phyloP scores from a whole-genome alignment of 2,797 vertebrate genomes.

The Pseudotriccus pelzelni region DNA sequence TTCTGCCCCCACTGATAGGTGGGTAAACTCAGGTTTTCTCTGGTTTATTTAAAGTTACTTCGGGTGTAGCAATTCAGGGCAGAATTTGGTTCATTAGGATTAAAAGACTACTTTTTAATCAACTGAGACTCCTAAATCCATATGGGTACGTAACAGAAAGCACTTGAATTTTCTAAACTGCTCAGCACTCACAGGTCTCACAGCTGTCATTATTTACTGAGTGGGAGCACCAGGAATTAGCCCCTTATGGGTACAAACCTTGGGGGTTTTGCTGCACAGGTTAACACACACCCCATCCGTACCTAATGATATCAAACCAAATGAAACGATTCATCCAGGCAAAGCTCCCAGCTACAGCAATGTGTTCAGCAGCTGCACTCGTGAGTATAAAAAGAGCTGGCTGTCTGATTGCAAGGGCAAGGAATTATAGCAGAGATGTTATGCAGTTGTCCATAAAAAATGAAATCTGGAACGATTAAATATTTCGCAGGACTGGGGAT shows the following conservation, averaged over 20 bases:
- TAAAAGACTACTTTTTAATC: background rate
- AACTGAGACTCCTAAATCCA: background rate
- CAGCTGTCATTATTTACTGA: background rate
- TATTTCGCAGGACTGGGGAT: background rate
- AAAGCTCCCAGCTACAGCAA: background rate
- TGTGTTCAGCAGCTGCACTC: slow-evolving; percentile 34
- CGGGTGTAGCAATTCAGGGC: background rate
- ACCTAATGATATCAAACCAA: slow-evolving; percentile 5
- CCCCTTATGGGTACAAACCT: background rate
- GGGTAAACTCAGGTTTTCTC: background rate
- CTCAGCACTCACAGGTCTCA: background rate
- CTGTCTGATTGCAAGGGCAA: background rate
- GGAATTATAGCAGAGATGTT: background rate
- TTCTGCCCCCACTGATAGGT: background rate
- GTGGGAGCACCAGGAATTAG: background rate
- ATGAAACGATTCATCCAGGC: slow-evolving; percentile 5
- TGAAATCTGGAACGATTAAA: background rate
- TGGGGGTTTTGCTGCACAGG: slow-evolving; percentile 16
- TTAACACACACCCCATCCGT: background rate
- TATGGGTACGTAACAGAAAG: background rate
- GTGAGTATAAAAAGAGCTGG: background rate
- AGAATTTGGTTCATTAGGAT: background rate
- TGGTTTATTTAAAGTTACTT: background rate
- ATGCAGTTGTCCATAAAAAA: slow-evolving; percentile 3
- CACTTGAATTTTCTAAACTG: background rate